Conservation (phyloP, 2,113 vertebrate species). For the Lophura nycthemera region DNA sequence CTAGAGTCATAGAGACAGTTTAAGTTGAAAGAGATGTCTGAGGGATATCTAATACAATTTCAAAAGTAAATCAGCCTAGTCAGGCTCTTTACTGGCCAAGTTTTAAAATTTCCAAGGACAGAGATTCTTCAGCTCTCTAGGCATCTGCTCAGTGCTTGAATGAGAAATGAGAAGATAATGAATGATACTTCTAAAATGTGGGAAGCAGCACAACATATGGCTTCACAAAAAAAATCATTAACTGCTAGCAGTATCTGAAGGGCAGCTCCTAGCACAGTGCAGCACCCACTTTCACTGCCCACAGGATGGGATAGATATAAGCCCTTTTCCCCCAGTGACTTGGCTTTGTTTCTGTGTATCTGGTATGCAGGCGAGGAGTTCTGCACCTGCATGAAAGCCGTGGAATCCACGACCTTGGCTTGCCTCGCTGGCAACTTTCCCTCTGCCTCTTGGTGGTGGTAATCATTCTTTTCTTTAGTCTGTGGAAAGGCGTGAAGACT, state of each 20-base stretch:
- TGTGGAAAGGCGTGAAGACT: conserved; percentile 99
- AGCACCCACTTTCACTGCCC: background rate
- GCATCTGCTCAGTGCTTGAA: background rate
- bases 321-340: background rate
- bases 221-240: background rate
- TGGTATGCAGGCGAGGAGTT: conserved; percentile 85
- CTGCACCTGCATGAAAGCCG: conserved; percentile 90
- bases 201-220: background rate
- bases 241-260: background rate
- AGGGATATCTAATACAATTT: background rate
- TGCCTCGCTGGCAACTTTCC: conserved; percentile 90
- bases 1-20: background rate
- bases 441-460: conserved; percentile 91
- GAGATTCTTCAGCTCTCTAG: background rate
- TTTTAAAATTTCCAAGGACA: background rate
- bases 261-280: background rate
- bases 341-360: background rate
- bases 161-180: background rate
- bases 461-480: conserved; percentile 93
- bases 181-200: background rate
- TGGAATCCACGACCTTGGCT: conserved; percentile 91
- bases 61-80: background rate
- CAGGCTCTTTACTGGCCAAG: background rate
- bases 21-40: background rate
- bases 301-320: background rate